Evolutionary conservation across 1,140 invertebrate genomes (phyloP).

Genomic region (Leptinotarsa undecemlineata): DNA sequence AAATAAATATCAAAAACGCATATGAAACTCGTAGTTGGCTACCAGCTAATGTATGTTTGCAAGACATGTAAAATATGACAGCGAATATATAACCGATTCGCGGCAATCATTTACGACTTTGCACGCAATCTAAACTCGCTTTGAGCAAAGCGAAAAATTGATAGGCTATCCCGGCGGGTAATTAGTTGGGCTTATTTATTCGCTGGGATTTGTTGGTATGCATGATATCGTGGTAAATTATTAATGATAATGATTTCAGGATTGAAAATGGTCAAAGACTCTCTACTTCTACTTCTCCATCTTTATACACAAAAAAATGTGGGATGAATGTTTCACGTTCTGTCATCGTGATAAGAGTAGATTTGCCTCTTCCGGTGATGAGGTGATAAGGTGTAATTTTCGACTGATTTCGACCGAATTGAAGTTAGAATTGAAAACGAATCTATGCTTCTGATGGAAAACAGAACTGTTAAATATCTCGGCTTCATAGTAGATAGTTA

Average conservation of each 20-base stretch:
- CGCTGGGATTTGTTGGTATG: neutral
- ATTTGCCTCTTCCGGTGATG: no score
- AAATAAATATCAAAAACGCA: constrained; percentile 33
- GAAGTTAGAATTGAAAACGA: no score
- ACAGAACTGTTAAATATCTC: no score
- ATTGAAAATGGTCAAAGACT: no score
- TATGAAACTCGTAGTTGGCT: constrained; percentile 37
- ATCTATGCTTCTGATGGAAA: no score
- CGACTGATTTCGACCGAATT: no score
- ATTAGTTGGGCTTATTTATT: constrained; percentile 27
- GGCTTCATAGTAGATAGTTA: no score
- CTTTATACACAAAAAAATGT: no score
- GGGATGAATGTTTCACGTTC: no score
- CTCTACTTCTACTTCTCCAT: no score
- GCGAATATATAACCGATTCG: constrained; percentile 36
- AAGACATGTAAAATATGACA: constrained; percentile 37
- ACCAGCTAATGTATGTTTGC: constrained; percentile 38
- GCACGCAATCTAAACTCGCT: constrained; percentile 41
- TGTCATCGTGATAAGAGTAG: no score
- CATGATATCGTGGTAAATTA: neutral
- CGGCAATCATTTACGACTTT: constrained; percentile 41
- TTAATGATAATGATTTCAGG: neutral
- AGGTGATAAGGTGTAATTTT: no score
- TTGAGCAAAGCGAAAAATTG: constrained; percentile 25
- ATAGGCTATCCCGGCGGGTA: constrained; percentile 24